Base-by-base conservation (phyloP, 2,113 vertebrate genomes). In the Acrocephalus arundinaceus region DNA sequence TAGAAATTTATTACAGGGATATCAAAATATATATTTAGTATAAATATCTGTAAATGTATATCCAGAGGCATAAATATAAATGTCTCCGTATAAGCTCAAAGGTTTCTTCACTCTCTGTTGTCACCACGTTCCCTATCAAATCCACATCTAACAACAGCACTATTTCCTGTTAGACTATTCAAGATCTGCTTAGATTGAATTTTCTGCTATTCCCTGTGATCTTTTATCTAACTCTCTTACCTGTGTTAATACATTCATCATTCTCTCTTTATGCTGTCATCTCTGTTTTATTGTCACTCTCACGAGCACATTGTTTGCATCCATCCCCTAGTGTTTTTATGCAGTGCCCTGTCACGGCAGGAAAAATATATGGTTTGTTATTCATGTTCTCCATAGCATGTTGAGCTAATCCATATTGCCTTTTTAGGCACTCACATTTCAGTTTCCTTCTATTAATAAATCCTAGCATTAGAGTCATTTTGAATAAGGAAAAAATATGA, bases 321-420 rank as follows among this genome's bases (percentile, higher is more conserved):
- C 76, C 66, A 73, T 90, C 77, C 90, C 77, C 80, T 61, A 65
- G 93, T 97, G 90, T 87, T 96, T 96, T 96, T 96, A 96, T 94
- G 90, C 70, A 93, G 90, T 94, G 92, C 83, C 90, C 92, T 94
- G 96, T 95, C 96, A 94, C 1, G 23, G 88, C 65, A 88, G 83
- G 83, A 93, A 95, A 96, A 96, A 96, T 96, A 96, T 85, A 94
- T 7, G 65, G 90, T 95, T 94, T 96, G 86, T 96, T 97, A 94
- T 95, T 95, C 92, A 54, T 49, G 65, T 54, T 78, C 58, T 95
- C 85, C 78, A 68, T 68, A 92, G 86, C 68, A 92, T 89, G 68
- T 93, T 90, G 93, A 93, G 85, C 52, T 90, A 68, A 96, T 92
- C 93, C 61, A 39, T 95, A 85, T 70, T 89, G 76, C 46, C 65